Conservation (phyloP, 2,888 invertebrate genomes). For the Drosophila borborema region DNA sequence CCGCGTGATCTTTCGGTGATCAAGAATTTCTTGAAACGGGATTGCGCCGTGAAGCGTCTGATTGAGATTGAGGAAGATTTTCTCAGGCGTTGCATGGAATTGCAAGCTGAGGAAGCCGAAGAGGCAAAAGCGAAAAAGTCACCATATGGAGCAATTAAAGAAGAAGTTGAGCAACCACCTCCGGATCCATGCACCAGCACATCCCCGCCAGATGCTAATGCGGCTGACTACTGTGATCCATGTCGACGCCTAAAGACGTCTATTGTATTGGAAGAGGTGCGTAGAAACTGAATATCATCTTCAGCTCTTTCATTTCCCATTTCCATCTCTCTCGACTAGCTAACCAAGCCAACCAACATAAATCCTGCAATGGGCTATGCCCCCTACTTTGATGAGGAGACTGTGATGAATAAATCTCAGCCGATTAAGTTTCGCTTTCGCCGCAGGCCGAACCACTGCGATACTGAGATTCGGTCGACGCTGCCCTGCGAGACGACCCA, state of each 20-base stretch:
- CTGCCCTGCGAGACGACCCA: conserved; percentile 55
- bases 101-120: conserved; percentile 12
- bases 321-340: conserved; percentile 25
- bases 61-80: conserved; percentile 71
- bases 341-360: conserved; percentile 51
- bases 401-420: conserved; percentile 57
- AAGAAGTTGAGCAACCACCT: not conserved
- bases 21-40: conserved; percentile 67
- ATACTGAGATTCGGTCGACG: conserved; percentile 42
- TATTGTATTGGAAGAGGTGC: conserved; percentile 66
- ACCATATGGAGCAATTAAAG: not conserved
- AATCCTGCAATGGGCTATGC: conserved; percentile 40
- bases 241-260: conserved; percentile 59
- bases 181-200: conserved; percentile 48
- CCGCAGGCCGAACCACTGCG: conserved; percentile 52
- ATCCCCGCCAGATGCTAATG: conserved; percentile 32
- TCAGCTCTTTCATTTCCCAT: not conserved
- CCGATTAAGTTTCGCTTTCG: conserved; percentile 70
- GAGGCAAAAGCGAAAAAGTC: not conserved
- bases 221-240: conserved; percentile 53
- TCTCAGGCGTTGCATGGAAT: conserved; percentile 42
- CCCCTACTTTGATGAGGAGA: conserved; percentile 70
- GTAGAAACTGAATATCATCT: not conserved
- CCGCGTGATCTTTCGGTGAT: conserved; percentile 70
- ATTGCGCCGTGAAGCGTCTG: conserved; percentile 65